phyloP scores from a whole-genome alignment of 2,113 vertebrate genomes.

The Myotis davidii region DNA sequence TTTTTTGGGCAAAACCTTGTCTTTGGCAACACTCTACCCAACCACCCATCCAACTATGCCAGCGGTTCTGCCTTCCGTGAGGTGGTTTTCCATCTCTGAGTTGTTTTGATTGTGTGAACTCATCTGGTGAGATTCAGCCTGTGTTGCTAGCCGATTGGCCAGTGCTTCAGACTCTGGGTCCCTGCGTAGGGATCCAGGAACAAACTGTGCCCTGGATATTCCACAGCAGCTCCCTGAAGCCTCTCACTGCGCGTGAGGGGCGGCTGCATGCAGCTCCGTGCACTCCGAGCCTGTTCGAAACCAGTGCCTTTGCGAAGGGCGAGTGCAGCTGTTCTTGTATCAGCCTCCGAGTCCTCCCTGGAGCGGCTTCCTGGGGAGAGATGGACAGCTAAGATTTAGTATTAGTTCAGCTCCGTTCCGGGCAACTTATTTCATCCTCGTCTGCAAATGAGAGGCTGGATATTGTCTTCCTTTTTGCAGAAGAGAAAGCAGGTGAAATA shows the following conservation, averaged over 20 bases:
- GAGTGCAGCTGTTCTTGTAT: neutral
- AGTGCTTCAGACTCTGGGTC: neutral
- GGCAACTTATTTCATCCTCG: slow-evolving; percentile 24
- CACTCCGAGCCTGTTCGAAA: neutral
- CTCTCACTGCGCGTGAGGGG: rapidly evolving
- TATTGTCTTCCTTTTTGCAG: neutral
- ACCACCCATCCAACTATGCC: slow-evolving; percentile 40
- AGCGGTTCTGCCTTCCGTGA: slow-evolving; percentile 1
- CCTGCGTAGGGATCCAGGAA: neutral
- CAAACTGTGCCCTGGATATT: neutral
- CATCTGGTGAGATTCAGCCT: slow-evolving; percentile 1
- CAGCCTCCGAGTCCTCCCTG: neutral
- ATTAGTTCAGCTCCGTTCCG: neutral
- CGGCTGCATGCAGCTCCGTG: rapidly evolving
- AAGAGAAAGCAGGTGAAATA: neutral
- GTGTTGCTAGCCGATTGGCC: neutral
- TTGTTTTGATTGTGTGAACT: slow-evolving; percentile 51
- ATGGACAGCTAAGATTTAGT: neutral
- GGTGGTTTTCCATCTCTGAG: neutral
- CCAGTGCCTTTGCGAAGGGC: neutral
- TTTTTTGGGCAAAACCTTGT: slow-evolving; percentile 55
- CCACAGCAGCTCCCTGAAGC: neutral
- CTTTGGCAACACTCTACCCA: slow-evolving; percentile 41
- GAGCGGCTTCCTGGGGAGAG: neutral
- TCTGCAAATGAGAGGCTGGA: neutral